Base-by-base conservation (phyloP, 92 coral and sea anemone species). In the Pocillopora grandis region DNA sequence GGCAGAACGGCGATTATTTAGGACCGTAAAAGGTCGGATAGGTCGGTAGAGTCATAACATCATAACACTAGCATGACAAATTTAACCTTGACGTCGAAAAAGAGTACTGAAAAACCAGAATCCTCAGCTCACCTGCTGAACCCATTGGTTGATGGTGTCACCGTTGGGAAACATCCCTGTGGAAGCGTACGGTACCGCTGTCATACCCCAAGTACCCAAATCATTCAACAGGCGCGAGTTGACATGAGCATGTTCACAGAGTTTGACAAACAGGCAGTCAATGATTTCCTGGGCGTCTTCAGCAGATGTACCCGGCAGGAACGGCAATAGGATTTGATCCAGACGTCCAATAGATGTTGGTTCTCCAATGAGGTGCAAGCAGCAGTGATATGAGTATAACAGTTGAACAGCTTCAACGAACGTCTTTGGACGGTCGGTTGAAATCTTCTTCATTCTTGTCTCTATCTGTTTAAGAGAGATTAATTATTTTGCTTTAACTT, bases 71-170 rank as follows among this genome's bases (percentile, higher is more conserved):
- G 27, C 27, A 23, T 23, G 27, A 23, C 27, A 23, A 23, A 23
- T 23, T 23, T 23, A 23, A 23, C 27, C 27, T 23, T 23, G 27
- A 23, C 27, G 27, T 23, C 27, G 27, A 6, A 42, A 42, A 42
- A 42, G 49, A 6, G 49, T 42, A 42, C 49, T 42, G 49, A 42
- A 42, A 42, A 0, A 42, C 49, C 7, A 42, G 55, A 70, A 14
- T 58, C 48, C 14, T 71, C 76, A 42, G 7, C 88, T 76, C 81
- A 93, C 87, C 88, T 93, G 97, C 58, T 93, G 97, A 37, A 93
- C 97, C 97, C 97, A 93, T 18, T 93, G 97, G 90, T 93, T 93
- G 37, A 93, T 87, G 14, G 88, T 37, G 42, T 93, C 94, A 9
- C 97, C 97, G 42, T 93, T 91, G 6, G 97, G 88, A 78, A 93